phyloP scores from a whole-genome alignment of 2,113 vertebrate genomes.

The Xyliphius kryptos region DNA sequence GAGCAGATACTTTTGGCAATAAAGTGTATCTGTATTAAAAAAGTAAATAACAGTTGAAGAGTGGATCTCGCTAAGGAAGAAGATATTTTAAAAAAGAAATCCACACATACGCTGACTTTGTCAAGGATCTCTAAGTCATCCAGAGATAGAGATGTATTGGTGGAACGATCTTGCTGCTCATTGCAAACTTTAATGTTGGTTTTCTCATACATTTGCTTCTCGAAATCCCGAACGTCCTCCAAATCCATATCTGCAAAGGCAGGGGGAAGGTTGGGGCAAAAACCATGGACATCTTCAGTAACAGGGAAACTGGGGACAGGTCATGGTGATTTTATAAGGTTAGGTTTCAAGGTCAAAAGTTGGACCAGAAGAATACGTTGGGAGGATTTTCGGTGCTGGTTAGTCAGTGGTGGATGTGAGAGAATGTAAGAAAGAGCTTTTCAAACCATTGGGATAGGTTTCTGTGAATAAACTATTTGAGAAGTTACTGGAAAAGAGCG shows the following conservation, averaged over 20 bases:
- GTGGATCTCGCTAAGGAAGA: no score
- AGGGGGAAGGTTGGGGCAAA: constrained; percentile 55
- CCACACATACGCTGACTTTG: constrained; percentile 87
- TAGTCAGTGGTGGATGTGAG: constrained; percentile 19
- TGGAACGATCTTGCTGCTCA: constrained; percentile 72
- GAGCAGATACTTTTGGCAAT: no score
- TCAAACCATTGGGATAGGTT: not conserved
- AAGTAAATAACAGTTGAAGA: not conserved
- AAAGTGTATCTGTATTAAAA: no score
- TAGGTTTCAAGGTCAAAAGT: constrained; percentile 42
- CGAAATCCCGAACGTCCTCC: constrained; percentile 96
- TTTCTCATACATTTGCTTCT: constrained; percentile 98
- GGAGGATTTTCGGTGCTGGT: not conserved
- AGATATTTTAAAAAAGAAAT: constrained; percentile 43
- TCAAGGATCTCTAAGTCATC: constrained; percentile 91
- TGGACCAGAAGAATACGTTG: constrained; percentile 19
- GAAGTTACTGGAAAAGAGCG: no score
- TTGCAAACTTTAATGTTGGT: constrained; percentile 99
- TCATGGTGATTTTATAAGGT: constrained; percentile 8
- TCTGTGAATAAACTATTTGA: no score
- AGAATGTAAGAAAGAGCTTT: constrained; percentile 28
- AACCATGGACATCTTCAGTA: constrained; percentile 70
- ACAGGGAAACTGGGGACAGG: constrained; percentile 48
- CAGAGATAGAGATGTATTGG: constrained; percentile 82
- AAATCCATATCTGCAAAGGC: constrained; percentile 98